phyloP scores from a whole-genome alignment of 1,140 invertebrate species.

The Pteromalus puparum region DNA sequence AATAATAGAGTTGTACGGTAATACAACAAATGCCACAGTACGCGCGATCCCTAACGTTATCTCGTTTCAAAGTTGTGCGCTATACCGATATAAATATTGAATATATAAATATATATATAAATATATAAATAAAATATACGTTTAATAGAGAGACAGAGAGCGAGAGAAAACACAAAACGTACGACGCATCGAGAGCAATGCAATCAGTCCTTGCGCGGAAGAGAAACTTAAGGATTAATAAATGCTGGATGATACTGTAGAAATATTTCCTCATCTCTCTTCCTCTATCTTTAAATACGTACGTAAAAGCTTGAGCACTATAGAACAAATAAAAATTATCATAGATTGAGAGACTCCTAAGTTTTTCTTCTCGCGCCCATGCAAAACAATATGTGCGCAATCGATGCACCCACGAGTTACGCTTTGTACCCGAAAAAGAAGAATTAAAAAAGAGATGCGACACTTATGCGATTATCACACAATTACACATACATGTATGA shows the following conservation, averaged over 20 bases:
- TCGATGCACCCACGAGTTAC: not conserved
- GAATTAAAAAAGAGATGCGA: not conserved
- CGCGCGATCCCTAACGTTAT: slow-evolving; percentile 22
- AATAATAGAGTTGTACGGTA: not conserved
- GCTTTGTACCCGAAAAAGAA: not conserved
- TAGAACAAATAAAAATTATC: slow-evolving; percentile 41
- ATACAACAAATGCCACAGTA: slow-evolving; percentile 22
- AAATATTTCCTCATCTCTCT: slow-evolving; percentile 4
- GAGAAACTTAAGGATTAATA: slow-evolving; percentile 9
- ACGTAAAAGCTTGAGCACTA: slow-evolving; percentile 52
- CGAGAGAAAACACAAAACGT: not conserved
- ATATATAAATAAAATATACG: slow-evolving; percentile 39
- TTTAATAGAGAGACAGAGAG: slow-evolving; percentile 27
- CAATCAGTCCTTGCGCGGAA: slow-evolving; percentile 13
- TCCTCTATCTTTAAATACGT: slow-evolving; percentile 28
- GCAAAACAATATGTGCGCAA: not conserved
- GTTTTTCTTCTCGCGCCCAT: not conserved
- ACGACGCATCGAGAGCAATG: slow-evolving; percentile 5
- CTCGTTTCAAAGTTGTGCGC: slow-evolving; percentile 33
- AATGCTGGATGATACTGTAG: slow-evolving; percentile 32
- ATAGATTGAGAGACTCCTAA: slow-evolving; percentile 37
- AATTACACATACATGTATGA: not conserved
- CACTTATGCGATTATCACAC: not conserved
- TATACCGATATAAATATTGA: slow-evolving; percentile 36
- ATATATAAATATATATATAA: slow-evolving; percentile 53